A percentile compares a stretch with the other conserved stretches of the same genome.
phyloP scores from a whole-genome alignment of 2,888 invertebrate genomes.

The Argyresthia goedartella region DNA sequence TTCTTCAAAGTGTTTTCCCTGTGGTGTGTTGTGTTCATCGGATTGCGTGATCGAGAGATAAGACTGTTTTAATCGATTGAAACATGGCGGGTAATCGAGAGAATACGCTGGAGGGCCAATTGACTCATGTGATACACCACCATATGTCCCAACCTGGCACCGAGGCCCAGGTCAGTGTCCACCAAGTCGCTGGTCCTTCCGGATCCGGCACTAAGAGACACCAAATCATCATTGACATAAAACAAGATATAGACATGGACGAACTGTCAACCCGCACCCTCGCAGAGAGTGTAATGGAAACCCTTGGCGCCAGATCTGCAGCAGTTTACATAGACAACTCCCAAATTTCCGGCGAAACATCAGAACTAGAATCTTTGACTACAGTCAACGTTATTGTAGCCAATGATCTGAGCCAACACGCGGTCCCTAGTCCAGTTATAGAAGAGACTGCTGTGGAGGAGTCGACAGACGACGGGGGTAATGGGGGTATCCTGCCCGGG shows the following conservation, averaged over 20 bases:
- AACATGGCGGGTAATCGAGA: slow-evolving; percentile 54
- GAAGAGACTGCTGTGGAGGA: slow-evolving; percentile 28
- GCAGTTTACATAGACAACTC: slow-evolving; percentile 62
- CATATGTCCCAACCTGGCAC: slow-evolving; percentile 48
- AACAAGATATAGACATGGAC: slow-evolving; percentile 63
- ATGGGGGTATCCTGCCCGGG: slow-evolving; percentile 32
- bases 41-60: slow-evolving; percentile 20
- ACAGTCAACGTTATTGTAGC: slow-evolving; percentile 64
- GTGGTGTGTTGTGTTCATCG: too few species aligned
- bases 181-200: slow-evolving; percentile 49
- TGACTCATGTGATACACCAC: slow-evolving; percentile 58
- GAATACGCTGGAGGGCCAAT: slow-evolving; percentile 38
- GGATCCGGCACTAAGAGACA: slow-evolving; percentile 55
- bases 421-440: slow-evolving; percentile 29
- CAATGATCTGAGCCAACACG: slow-evolving; percentile 38
- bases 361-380: slow-evolving; percentile 54
- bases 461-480: slow-evolving; percentile 15
- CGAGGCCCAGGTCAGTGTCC: slow-evolving; percentile 61
- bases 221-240: slow-evolving; percentile 65
- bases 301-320: slow-evolving; percentile 56
- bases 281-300: slow-evolving; percentile 67
- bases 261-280: slow-evolving; percentile 56
- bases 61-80: slow-evolving; percentile 17
- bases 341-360: slow-evolving; percentile 33
- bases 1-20: slow-evolving; percentile 18